Conservation (phyloP, 2,113 vertebrate species). For the Ictidomys tridecemlineatus region DNA sequence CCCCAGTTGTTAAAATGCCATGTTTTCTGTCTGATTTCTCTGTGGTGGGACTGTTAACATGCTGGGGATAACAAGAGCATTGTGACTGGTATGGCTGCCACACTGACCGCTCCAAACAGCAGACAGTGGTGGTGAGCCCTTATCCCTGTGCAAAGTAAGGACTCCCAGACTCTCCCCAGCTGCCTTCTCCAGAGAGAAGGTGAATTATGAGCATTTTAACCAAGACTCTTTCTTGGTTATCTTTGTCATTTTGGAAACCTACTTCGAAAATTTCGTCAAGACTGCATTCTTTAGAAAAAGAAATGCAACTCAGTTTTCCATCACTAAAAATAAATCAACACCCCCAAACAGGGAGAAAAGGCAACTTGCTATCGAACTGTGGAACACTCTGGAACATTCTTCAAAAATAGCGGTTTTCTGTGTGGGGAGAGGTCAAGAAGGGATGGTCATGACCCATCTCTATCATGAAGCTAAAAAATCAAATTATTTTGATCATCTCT, state of each 20-base stretch:
- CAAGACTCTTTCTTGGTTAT: background rate
- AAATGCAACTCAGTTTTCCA: background rate
- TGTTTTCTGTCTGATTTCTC: conserved; percentile 42
- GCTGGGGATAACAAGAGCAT: background rate
- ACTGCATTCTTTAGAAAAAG: background rate
- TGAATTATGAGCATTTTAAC: background rate
- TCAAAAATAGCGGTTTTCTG: background rate
- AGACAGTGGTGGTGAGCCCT: background rate
- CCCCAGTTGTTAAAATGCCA: background rate
- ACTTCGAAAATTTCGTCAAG: conserved; percentile 3
- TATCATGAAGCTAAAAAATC: conserved; percentile 40
- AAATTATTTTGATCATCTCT: conserved; percentile 30
- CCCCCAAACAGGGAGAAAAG: background rate
- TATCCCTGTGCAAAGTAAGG: background rate
- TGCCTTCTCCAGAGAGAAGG: background rate
- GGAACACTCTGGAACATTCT: background rate
- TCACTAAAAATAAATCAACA: conserved; percentile 22
- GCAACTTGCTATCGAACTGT: background rate
- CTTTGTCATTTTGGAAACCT: background rate
- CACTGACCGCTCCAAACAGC: rapidly evolving
- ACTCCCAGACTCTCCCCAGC: background rate
- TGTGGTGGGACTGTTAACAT: conserved; percentile 20
- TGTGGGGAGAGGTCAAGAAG: background rate
- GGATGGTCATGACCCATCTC: background rate
- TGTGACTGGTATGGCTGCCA: rapidly evolving